Conservation (phyloP, 2,113 vertebrate genomes). For the Taxidea taxus region DNA sequence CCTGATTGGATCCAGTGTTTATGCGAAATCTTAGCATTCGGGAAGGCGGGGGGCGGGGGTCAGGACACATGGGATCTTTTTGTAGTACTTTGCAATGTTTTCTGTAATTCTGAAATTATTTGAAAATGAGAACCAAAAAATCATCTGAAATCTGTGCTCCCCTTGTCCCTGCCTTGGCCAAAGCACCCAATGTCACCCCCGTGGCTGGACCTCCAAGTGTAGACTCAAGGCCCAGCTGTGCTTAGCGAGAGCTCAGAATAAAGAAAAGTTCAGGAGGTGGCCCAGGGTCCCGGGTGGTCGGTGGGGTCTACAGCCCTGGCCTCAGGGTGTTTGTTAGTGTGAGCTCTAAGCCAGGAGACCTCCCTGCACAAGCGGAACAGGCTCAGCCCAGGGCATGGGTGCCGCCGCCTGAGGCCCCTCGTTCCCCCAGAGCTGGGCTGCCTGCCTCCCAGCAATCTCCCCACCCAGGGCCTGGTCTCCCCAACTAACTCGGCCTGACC, state of each 20-base stretch:
- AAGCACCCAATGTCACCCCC: accelerated
- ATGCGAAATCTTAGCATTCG: accelerated
- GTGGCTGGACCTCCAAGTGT: background rate
- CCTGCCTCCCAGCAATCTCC: background rate
- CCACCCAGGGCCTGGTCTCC: accelerated
- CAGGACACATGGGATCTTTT: accelerated
- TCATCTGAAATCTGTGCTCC: background rate
- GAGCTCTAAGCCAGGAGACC: background rate
- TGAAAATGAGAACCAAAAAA: background rate
- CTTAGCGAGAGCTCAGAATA: too few species aligned
- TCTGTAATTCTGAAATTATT: background rate
- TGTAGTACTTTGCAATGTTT: background rate
- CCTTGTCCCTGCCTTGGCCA: accelerated
- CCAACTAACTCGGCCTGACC: too few species aligned
- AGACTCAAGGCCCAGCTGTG: background rate
- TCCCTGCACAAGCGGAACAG: accelerated
- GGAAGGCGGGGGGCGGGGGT: too few species aligned
- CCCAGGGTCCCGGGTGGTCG: background rate
- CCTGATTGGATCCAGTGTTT: too few species aligned
- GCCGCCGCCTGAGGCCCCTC: background rate
- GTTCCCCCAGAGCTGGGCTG: background rate
- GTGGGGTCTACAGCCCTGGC: background rate
- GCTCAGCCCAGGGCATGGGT: background rate
- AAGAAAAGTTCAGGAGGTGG: background rate
- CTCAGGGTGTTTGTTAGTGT: accelerated